Conservation (phyloP, 2,888 invertebrate species). For the Gastrophysa polygoni region DNA sequence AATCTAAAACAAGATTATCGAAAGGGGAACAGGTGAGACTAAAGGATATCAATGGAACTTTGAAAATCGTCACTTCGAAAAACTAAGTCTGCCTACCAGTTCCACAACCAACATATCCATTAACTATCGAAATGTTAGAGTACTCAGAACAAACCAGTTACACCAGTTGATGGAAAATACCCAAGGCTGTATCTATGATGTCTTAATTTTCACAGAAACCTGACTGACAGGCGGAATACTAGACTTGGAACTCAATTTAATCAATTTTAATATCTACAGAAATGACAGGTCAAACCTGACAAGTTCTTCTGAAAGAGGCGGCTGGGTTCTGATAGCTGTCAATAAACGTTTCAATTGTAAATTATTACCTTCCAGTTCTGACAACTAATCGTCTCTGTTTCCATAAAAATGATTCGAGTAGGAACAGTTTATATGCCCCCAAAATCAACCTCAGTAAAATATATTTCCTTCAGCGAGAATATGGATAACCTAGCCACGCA, state of each 20-base stretch:
- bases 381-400: too few species aligned
- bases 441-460: too few species aligned
- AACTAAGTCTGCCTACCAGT: not conserved
- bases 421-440: too few species aligned
- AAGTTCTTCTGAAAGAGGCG: not conserved
- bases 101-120: not conserved
- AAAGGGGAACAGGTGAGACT: not conserved
- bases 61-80: not conserved
- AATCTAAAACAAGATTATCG: not conserved
- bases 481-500: too few species aligned
- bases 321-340: not conserved
- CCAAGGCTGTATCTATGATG: not conserved
- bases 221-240: not conserved
- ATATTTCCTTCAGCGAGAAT: too few species aligned
- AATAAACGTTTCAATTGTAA: too few species aligned
- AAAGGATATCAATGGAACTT: not conserved
- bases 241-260: not conserved
- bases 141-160: conserved; percentile 5
- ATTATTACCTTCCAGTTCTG: too few species aligned
- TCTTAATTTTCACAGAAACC: not conserved
- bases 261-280: not conserved
- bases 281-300: not conserved
- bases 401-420: too few species aligned
- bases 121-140: conserved; percentile 1
- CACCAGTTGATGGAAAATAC: not conserved